These are phyloP conservation scores for Drosophila pseudotalamancana DNA, from an alignment of 2,888 invertebrate species.

Conservation along the genomic window DNA sequence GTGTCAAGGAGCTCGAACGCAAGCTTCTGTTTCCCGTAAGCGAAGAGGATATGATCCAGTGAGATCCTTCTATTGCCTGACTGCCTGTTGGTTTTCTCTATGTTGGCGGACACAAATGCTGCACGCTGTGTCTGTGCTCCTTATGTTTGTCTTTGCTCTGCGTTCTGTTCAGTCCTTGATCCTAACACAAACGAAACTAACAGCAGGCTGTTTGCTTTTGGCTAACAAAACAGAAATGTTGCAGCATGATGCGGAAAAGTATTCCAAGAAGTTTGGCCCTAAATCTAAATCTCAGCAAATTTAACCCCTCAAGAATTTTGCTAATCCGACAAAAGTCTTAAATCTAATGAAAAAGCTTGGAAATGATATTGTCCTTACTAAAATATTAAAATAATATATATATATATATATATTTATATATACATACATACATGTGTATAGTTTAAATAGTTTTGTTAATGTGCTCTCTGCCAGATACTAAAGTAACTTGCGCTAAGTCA, in stretches of 20 bases:
- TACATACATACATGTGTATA: not conserved
- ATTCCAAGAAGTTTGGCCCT: not conserved
- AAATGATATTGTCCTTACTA: constrained; percentile 28
- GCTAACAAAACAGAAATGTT: constrained; percentile 20
- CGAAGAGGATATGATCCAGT: constrained; percentile 46
- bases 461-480: constrained; percentile 19
- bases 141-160: constrained; percentile 14
- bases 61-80: constrained; percentile 40
- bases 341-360: constrained; percentile 3
- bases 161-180: constrained; percentile 9
- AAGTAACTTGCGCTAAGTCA: constrained; percentile 30
- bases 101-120: constrained; percentile 39
- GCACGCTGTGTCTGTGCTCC: constrained; percentile 35
- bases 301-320: not conserved
- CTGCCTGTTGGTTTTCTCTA: constrained; percentile 27
- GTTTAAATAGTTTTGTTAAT: not conserved
- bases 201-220: constrained; percentile 12
- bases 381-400: constrained; percentile 11
- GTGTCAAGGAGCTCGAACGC: constrained; percentile 92
- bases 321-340: not conserved
- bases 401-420: not conserved
- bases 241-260: constrained; percentile 14
- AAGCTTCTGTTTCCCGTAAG: constrained; percentile 91
- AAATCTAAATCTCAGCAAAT: not conserved
- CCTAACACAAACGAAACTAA: constrained; percentile 19